Conservation (phyloP, 2,888 invertebrate species). For the Autographa gamma region DNA sequence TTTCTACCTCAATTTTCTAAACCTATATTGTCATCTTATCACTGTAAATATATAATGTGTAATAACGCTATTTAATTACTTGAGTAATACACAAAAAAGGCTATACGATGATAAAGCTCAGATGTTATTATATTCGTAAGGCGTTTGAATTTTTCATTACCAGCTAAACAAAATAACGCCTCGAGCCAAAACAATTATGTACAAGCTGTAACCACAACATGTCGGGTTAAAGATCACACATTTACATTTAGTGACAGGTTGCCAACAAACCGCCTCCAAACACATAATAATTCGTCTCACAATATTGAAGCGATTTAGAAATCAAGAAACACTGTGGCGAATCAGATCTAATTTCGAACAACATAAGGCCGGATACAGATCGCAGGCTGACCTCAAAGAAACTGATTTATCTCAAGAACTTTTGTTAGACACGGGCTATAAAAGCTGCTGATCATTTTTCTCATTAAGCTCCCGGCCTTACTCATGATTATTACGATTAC, state of each 20-base stretch:
- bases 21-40: neutral
- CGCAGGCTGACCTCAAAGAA: slow-evolving; percentile 53
- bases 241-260: slow-evolving; percentile 35
- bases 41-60: too few relatives aligned
- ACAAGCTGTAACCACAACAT: slow-evolving; percentile 18
- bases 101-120: neutral
- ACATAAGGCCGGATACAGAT: slow-evolving; percentile 49
- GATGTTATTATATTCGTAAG: neutral
- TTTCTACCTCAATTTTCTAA: neutral
- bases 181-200: slow-evolving; percentile 5
- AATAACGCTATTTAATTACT: too few relatives aligned
- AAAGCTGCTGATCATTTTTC: slow-evolving; percentile 64
- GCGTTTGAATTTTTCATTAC: neutral
- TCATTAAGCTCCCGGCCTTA: slow-evolving; percentile 69
- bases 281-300: slow-evolving; percentile 43
- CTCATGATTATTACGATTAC: slow-evolving; percentile 57
- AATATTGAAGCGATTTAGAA: slow-evolving; percentile 29
- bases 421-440: slow-evolving; percentile 75
- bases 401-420: slow-evolving; percentile 66
- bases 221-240: slow-evolving; percentile 34
- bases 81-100: too few relatives aligned
- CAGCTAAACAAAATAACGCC: neutral
- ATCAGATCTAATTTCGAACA: slow-evolving; percentile 57
- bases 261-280: slow-evolving; percentile 29
- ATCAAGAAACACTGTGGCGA: slow-evolving; percentile 50